Percentiles rank a stretch among this genome's conserved stretches.
Evolutionary conservation across 2,113 vertebrate species (phyloP).

Genomic region (Anoura caudifer): DNA sequence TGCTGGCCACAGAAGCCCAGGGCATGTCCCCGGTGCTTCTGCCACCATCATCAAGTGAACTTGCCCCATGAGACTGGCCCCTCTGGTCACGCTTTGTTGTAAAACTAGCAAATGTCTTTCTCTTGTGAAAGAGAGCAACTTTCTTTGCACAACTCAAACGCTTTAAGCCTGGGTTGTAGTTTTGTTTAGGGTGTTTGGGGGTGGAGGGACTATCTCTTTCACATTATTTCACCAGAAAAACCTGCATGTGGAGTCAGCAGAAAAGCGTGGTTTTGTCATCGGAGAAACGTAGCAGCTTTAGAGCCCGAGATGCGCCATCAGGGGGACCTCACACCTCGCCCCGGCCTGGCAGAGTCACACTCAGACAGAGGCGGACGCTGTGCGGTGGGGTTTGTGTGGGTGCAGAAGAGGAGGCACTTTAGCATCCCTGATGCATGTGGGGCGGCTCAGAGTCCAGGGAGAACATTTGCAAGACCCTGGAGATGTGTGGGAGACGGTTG

Average conservation of each 20-base stretch:
- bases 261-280: not conserved
- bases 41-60: no score
- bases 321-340: fast-evolving
- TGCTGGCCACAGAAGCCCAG: not conserved
- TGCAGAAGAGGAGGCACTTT: fast-evolving
- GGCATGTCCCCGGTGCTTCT: no score
- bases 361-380: not conserved
- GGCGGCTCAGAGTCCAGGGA: not conserved
- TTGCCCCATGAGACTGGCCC: no score
- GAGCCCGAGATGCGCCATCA: not conserved
- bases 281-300: not conserved
- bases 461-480: not conserved
- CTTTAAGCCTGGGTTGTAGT: not conserved
- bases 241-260: not conserved
- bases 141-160: not conserved
- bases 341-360: not conserved
- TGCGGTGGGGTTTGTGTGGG: not conserved
- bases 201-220: not conserved
- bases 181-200: not conserved
- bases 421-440: fast-evolving
- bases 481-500: fast-evolving
- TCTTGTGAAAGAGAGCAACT: not conserved
- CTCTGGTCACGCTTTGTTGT: not conserved
- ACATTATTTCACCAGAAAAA: not conserved
- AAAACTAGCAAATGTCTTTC: not conserved